Evolutionary conservation across 1,140 invertebrate genomes (phyloP), one percentile per base, ranked within the genome.

Genomic region (Chrysopa pallens): DNA sequence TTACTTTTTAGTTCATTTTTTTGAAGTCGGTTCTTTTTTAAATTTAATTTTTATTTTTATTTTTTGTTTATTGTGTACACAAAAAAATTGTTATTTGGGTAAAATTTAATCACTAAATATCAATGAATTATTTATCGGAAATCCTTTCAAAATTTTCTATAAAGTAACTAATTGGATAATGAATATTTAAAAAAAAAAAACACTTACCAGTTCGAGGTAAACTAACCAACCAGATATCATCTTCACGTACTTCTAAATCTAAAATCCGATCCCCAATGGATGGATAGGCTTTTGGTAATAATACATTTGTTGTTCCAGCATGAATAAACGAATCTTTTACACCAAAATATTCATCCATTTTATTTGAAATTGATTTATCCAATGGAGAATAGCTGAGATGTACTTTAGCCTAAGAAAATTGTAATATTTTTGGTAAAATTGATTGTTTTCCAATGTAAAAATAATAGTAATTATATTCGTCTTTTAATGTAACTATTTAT

Each of bases 201-300:
- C 6, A 53, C 59, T 64, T 59, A 80, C 81, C 80, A 46, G 84
- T 85, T 50, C 84, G 71, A 1, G 84, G 84, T 65, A 75, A 86
- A 7, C 83, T 86, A 14, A 84, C 68, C 54, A 88, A 61, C 80
- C 81, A 88, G 0, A 85, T 68, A 51, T 89, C 84, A 47, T 78
- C 76, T 4, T 76, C 62, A 29, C 72, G 63, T 2, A 86, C 65
- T 29, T 74, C 62, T 42, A 80, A 63, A 42, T 80, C 69, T 12
- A 76, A 57, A 36, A 85, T 80, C 44, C 72, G 70, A 45, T 76
- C 66, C 0, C 72, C 78, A n/a, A 79, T 69, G 7, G 73, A 69
- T 39, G 71, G 63, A 46, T 70, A 84, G 45, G 74, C 70, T 0
- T 72, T 68, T 1, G 81, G 80, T 17, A 84, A 51, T 6, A 84